phyloP scores from a whole-genome alignment of 2,888 invertebrate species.

The Drymonia ruficornis region DNA sequence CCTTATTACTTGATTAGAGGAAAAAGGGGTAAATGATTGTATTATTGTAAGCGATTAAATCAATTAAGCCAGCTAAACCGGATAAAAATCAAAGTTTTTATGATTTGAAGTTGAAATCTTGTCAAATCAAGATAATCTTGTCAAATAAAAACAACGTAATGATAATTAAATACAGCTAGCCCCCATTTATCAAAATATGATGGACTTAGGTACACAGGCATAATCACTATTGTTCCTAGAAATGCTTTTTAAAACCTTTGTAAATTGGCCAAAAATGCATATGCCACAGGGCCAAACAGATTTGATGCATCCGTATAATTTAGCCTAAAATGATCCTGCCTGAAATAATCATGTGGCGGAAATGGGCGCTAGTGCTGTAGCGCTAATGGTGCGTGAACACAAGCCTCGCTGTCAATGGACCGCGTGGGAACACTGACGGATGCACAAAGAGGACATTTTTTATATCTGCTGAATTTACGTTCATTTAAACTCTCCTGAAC shows the following conservation, averaged over 20 bases:
- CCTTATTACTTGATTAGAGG: background rate
- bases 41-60: background rate
- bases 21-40: background rate
- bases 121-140: too few species aligned
- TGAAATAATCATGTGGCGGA: conserved; percentile 68
- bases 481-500: conserved; percentile 17
- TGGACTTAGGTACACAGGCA: too few species aligned
- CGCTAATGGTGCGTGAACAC: conserved; percentile 68
- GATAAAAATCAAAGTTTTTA: too few species aligned
- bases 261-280: too few species aligned
- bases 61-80: too few species aligned
- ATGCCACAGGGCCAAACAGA: background rate
- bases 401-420: conserved; percentile 54
- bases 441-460: conserved; percentile 36
- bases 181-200: too few species aligned
- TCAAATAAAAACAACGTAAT: too few species aligned
- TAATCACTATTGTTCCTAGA: too few species aligned
- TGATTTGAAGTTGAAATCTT: too few species aligned
- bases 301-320: background rate
- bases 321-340: conserved; percentile 16
- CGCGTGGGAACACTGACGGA: conserved; percentile 64
- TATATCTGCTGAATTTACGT: conserved; percentile 29
- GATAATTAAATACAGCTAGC: too few species aligned
- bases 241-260: too few species aligned
- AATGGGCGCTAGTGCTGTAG: conserved; percentile 68